Percentiles rank a stretch among this genome's conserved stretches.
Conservation (phyloP, 2,888 invertebrate species). For the Geophilus truncorum region DNA sequence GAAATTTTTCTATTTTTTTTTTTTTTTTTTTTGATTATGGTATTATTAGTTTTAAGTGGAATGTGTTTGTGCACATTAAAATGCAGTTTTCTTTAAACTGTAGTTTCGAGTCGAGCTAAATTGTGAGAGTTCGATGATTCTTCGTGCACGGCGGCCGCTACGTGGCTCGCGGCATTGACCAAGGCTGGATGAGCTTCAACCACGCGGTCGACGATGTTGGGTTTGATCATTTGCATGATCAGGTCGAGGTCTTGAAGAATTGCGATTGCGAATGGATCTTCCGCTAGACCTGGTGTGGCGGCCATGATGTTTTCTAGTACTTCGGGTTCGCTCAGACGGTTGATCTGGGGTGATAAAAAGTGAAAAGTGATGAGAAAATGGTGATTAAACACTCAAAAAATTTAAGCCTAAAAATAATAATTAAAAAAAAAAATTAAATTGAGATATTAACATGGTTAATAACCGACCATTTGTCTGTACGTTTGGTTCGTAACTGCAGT, state of each 20-base stretch:
- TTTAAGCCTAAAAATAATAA: no score
- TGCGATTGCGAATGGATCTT: constrained; percentile 67
- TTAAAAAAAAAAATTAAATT: constrained; percentile 18
- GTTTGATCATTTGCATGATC: constrained; percentile 64
- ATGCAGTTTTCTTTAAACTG: no score
- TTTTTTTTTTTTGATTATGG: no score
- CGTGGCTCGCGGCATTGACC: constrained; percentile 62
- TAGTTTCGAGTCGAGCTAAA: no score
- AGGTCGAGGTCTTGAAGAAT: constrained; percentile 71
- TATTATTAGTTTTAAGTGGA: no score
- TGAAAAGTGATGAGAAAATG: no score
- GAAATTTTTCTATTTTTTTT: no score
- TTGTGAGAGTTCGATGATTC: no score
- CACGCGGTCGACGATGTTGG: constrained; percentile 60
- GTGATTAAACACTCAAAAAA: no score
- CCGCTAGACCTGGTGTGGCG: constrained; percentile 62
- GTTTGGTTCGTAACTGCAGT: constrained; percentile 59
- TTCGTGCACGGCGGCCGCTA: constrained; percentile 58
- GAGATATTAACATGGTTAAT: no score
- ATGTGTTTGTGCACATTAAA: no score
- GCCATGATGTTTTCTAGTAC: constrained; percentile 64
- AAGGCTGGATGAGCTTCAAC: constrained; percentile 65
- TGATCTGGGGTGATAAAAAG: no score
- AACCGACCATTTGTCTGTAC: constrained; percentile 63
- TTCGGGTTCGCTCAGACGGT: constrained; percentile 52